Conservation (phyloP, 2,797 vertebrate species). For the Lutjanus campechanus region DNA sequence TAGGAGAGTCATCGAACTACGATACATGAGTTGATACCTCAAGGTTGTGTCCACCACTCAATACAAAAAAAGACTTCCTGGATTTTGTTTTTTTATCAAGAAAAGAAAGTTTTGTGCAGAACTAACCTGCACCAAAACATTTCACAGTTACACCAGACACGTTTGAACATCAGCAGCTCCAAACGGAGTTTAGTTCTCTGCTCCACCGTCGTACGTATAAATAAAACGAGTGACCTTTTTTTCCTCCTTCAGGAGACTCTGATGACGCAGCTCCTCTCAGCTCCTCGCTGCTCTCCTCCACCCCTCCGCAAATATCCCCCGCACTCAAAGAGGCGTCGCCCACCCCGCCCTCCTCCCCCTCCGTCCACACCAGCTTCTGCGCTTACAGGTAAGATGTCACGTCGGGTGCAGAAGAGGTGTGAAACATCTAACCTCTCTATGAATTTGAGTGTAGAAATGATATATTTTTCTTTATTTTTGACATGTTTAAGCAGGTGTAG, state of each 20-base stretch:
- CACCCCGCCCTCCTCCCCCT: constrained; percentile 96
- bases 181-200: background rate
- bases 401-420: background rate
- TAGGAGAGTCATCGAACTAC: too few relatives aligned
- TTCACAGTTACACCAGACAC: background rate
- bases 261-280: constrained; percentile 93
- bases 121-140: background rate
- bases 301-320: constrained; percentile 93
- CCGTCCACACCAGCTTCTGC: constrained; percentile 90
- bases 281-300: constrained; percentile 91
- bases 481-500: background rate
- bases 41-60: too few relatives aligned
- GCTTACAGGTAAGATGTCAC: constrained; percentile 87
- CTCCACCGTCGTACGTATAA: background rate
- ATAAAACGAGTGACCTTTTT: background rate
- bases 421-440: background rate
- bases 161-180: background rate
- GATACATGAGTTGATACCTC: too few relatives aligned
- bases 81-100: too few relatives aligned
- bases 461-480: background rate
- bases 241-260: constrained; percentile 91
- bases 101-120: background rate
- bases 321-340: constrained; percentile 94
- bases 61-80: too few relatives aligned
- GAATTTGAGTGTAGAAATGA: background rate